Evolutionary conservation across 2,113 vertebrate species (phyloP), one percentile per base, ranked within the genome.

Genomic region (Alaudala cheleensis): DNA sequence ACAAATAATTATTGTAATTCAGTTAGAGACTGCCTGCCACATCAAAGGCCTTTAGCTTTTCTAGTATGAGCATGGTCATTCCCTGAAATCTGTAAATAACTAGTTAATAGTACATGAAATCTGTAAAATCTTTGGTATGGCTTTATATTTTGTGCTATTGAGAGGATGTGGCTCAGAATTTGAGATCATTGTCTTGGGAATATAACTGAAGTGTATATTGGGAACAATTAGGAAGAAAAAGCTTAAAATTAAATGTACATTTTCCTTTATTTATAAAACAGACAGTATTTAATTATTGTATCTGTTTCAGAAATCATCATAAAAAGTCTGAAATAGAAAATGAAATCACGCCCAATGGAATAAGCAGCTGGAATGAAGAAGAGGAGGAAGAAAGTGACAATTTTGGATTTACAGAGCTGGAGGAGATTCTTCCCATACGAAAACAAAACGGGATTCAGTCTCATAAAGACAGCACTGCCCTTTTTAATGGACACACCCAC

Each of bases 401-500:
- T 91, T 95, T 93, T 58, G 90, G 92, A 89, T 95, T 97, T 93
- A 78, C 62, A 2, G 97, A 97, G 62, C 85, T 96, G 81, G 98
- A 98, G 44, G 96, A 97, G 88, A 62, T 95, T 81, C 81, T 95
- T 94, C 96, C 96, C 28, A 93, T 79, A 83, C 40, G 50, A 84
- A 98, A 97, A 81, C 97, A 97, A 37, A 97, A 97, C 12, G 97
- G 97, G 95, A 83, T 96, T 94, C 96, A 97, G 12, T 95, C 94
- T 95, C 96, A 91, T 88, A 96, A 92, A 96, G 97, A 97, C 96
- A 95, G 88, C 47, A 11, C 88, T 95, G 97, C 94, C 80, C 92
- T 97, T 97, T 98, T 98, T 91, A 99, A 99, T 29, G 99, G 99
- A 98, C 98, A 98, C 79, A 57, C 95, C 97, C 98, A 94, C 82